Evolutionary conservation across 2,888 invertebrate species (phyloP), one percentile per base, ranked within the genome.

Genomic region (Pristionchus exspectatus): DNA sequence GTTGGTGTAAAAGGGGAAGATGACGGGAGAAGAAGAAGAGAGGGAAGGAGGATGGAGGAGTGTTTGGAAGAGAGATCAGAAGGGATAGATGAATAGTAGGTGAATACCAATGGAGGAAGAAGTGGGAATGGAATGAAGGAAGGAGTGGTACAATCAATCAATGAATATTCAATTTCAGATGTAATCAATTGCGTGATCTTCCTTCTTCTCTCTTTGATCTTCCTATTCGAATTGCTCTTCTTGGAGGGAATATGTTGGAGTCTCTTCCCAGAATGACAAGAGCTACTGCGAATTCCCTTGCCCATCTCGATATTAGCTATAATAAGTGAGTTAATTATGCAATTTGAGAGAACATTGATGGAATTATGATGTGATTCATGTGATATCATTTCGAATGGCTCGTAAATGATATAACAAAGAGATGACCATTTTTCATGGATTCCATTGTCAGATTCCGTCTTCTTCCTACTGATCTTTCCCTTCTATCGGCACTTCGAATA

Each of bases 151-250:
- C 38, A 38, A 7, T 77, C 44, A 77, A 83, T 83, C 12, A 27
- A 50, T 44, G 50, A n/a, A 50, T 27, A 44, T 33, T 33, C 18
- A 12, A 14, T 18, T 87, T n/a, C 50, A 87, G 87, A 44, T 69
- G 87, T 27, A 87, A 87, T 69, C 87, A 87, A 44, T 50, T 87
- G n/a, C 87, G 87, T 44, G 88, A 88, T 63, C 77, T 88, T 9
- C 88, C 74, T 7, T n/a, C 77, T 59, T 74, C 88, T 24, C 77
- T 88, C 33, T 88, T 74, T 33, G 88, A 88, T 38, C 77, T 88
- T 14, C 88, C 77, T 7, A 74, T 88, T 54, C 56, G 59, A n/a
- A 33, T 77, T 16, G 54, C 33, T 27, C 54, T 88, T n/a, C 77
- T 88, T 1, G 88, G 56, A 56, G 88, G 77, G 21, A 88, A 77